Percentiles rank a stretch among this genome's conserved stretches.
phyloP scores from a whole-genome alignment of 2,888 invertebrate species.

The Rotaria sp. region DNA sequence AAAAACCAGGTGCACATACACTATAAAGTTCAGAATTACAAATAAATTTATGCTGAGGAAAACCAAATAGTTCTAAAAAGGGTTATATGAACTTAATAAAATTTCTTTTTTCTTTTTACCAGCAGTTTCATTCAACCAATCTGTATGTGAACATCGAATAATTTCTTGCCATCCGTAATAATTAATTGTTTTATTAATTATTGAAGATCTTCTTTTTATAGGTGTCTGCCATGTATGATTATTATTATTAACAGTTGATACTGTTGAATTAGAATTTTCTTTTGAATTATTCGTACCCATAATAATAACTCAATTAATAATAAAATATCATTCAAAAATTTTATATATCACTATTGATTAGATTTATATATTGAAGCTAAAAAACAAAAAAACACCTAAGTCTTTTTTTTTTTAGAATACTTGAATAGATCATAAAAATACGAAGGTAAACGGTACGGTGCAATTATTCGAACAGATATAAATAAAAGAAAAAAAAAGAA shows the following conservation, averaged over 20 bases:
- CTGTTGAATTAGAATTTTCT: not conserved
- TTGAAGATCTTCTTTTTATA: not conserved
- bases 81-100: not conserved
- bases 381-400: not conserved
- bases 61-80: conserved; percentile 8
- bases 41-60: not conserved
- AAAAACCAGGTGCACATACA: conserved; percentile 15
- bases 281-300: conserved; percentile 19
- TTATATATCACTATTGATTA: not conserved
- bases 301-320: not conserved
- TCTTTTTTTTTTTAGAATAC: not conserved
- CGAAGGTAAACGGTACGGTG: too few species aligned
- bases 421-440: too few species aligned
- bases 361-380: not conserved
- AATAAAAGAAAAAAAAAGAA: too few species aligned
- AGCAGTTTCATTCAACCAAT: not conserved
- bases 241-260: not conserved
- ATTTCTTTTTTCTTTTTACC: not conserved
- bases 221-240: not conserved
- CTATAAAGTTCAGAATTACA: conserved; percentile 15
- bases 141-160: not conserved
- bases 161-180: conserved; percentile 15
- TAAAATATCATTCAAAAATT: not conserved
- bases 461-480: too few species aligned
- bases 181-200: not conserved